Percentiles rank a stretch among this genome's conserved stretches.
phyloP scores from a whole-genome alignment of 2,113 vertebrate genomes.

The Stegostoma tigrinum region DNA sequence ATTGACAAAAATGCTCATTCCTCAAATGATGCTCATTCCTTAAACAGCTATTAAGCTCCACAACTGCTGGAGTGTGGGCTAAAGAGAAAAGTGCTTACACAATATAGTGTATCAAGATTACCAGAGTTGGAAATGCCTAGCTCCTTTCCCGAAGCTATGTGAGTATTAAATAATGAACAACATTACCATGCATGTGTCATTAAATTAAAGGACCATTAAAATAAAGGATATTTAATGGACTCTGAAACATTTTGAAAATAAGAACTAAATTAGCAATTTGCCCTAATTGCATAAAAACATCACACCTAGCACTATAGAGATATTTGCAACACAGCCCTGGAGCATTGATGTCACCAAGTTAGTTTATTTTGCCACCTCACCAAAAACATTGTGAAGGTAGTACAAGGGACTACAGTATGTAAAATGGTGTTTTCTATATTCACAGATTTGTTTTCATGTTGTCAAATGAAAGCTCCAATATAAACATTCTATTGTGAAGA shows the following conservation, averaged over 20 bases:
- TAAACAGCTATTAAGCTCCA: not conserved
- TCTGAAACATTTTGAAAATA: not conserved
- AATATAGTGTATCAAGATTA: slow-evolving; percentile 11
- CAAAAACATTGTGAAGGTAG: not conserved
- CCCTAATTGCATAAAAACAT: not conserved
- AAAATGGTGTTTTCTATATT: not conserved
- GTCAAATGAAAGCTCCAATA: not conserved
- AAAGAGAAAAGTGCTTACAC: not conserved
- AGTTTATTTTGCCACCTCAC: not conserved
- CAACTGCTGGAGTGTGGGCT: not conserved
- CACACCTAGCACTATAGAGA: not conserved
- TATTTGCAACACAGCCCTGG: slow-evolving; percentile 4
- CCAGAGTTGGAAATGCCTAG: not conserved
- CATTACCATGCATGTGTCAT: slow-evolving; percentile 28
- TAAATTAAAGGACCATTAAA: slow-evolving; percentile 25
- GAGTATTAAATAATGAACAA: slow-evolving; percentile 19
- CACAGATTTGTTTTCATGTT: not conserved
- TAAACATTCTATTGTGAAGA: not conserved
- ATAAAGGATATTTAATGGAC: slow-evolving; percentile 30
- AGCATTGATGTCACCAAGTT: not conserved
- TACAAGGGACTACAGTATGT: not conserved
- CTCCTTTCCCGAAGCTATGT: slow-evolving; percentile 8
- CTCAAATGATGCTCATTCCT: not conserved
- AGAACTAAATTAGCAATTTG: slow-evolving; percentile 16
- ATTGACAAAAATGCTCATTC: not conserved